Percentiles rank a stretch among this genome's conserved stretches.
Evolutionary conservation across 2,888 invertebrate genomes (phyloP).

Genomic region (Philereme transversata): DNA sequence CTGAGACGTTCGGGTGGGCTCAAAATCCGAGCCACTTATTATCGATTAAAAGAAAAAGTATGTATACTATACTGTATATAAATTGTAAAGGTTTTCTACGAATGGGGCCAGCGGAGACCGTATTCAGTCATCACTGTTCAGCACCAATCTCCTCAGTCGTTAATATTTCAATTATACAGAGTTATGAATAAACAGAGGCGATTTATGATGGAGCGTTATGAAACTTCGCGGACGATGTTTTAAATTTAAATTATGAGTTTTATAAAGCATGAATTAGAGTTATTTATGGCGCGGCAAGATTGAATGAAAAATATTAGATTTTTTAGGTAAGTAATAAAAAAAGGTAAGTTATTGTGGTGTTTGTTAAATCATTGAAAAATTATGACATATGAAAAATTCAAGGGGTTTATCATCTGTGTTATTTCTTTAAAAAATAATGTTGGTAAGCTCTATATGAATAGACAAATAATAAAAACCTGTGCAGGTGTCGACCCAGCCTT

Average conservation of each 20-base stretch:
- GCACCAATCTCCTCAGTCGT: constrained; percentile 18
- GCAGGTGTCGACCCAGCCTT: too few relatives aligned
- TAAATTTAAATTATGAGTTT: constrained; percentile 32
- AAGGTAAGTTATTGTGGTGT: background rate
- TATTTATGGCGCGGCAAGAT: constrained; percentile 22
- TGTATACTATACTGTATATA: too few relatives aligned
- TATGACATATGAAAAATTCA: too few relatives aligned
- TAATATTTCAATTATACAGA: constrained; percentile 37
- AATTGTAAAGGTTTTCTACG: too few relatives aligned
- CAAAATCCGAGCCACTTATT: too few relatives aligned
- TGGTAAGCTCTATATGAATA: too few relatives aligned
- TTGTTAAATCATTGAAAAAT: background rate
- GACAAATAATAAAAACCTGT: too few relatives aligned
- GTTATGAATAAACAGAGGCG: constrained; percentile 28
- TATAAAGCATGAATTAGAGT: constrained; percentile 28
- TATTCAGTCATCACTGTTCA: constrained; percentile 12
- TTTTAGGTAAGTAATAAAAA: background rate
- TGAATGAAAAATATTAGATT: constrained; percentile 18
- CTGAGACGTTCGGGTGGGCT: too few relatives aligned
- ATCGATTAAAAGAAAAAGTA: too few relatives aligned
- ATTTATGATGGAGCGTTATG: constrained; percentile 36
- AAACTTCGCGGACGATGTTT: constrained; percentile 29
- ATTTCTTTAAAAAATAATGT: too few relatives aligned
- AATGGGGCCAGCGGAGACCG: background rate
- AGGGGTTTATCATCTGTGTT: too few relatives aligned